These are phyloP conservation scores for Papilio glaucus DNA, from an alignment of 1,140 invertebrate genomes.

Conservation along the genomic window DNA sequence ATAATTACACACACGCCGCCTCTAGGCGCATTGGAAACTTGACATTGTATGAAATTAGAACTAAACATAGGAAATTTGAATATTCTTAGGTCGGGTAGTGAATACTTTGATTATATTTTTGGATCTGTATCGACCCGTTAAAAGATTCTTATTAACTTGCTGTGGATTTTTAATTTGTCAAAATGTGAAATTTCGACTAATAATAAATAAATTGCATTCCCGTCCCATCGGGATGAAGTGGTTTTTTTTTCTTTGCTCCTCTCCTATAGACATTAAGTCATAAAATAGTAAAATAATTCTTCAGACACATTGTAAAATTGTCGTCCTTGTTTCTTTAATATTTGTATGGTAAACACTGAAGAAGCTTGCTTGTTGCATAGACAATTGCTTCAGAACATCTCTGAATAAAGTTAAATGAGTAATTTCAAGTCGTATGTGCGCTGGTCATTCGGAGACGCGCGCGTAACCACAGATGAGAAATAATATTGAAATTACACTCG, in stretches of 20 bases:
- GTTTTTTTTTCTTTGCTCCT: constrained; percentile 56
- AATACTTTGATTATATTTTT: constrained; percentile 73
- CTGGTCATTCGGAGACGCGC: too few species aligned
- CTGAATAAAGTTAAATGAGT: too few species aligned
- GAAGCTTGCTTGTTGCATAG: too few species aligned
- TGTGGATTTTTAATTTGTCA: constrained; percentile 76
- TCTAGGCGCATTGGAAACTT: constrained; percentile 60
- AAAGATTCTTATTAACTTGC: constrained; percentile 64
- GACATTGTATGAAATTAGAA: constrained; percentile 67
- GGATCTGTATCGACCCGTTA: constrained; percentile 69
- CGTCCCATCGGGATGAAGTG: constrained; percentile 58
- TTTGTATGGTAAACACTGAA: too few species aligned
- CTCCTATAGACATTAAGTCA: constrained; percentile 11
- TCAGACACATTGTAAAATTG: not conserved
- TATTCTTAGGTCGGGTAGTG: constrained; percentile 67
- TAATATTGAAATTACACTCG: too few species aligned
- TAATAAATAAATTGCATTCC: constrained; percentile 73
- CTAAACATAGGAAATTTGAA: constrained; percentile 61
- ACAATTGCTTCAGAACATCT: too few species aligned
- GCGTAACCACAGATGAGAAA: too few species aligned
- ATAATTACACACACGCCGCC: constrained; percentile 56
- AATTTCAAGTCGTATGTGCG: too few species aligned
- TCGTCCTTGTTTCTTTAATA: too few species aligned
- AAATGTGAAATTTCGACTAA: constrained; percentile 80
- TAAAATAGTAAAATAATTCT: not conserved